These are phyloP conservation scores for Allochrocebus solatus DNA, from an alignment of 2,797 vertebrate genomes.

Conservation along the genomic window DNA sequence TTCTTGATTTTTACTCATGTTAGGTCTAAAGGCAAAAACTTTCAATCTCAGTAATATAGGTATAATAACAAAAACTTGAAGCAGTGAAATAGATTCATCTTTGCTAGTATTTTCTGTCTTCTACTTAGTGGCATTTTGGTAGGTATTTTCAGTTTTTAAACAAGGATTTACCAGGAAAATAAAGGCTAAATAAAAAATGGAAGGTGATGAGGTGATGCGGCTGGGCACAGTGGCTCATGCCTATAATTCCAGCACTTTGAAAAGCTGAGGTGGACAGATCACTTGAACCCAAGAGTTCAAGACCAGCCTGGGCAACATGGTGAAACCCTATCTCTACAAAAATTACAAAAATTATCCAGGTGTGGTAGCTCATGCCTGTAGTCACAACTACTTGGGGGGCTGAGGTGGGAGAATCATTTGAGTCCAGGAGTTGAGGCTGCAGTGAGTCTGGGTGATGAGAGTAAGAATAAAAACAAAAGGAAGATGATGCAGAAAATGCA, in stretches of 20 bases:
- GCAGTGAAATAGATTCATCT: not conserved
- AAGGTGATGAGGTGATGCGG: not conserved
- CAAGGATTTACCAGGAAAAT: slow-evolving; percentile 5
- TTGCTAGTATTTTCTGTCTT: slow-evolving; percentile 1
- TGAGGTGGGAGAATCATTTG: too few species aligned
- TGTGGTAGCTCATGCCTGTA: too few species aligned
- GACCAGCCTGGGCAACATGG: too few species aligned
- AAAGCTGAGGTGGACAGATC: too few species aligned
- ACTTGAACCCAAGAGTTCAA: too few species aligned
- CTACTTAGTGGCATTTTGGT: not conserved
- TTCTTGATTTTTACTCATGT: not conserved
- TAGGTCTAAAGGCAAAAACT: not conserved
- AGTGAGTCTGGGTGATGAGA: too few species aligned
- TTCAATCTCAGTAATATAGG: not conserved
- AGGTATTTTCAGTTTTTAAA: slow-evolving; percentile 12
- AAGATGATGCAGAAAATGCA: not conserved
- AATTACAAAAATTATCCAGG: too few species aligned
- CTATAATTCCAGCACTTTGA: too few species aligned
- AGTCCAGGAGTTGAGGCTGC: too few species aligned
- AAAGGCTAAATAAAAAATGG: not conserved
- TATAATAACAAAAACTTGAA: not conserved
- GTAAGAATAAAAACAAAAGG: not conserved
- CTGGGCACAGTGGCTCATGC: too few species aligned
- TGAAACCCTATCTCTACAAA: too few species aligned
- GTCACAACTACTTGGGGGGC: too few species aligned